Percentiles rank a stretch among this genome's conserved stretches.
phyloP scores from a whole-genome alignment of 2,797 vertebrate species.

The Arremon brunneinucha region DNA sequence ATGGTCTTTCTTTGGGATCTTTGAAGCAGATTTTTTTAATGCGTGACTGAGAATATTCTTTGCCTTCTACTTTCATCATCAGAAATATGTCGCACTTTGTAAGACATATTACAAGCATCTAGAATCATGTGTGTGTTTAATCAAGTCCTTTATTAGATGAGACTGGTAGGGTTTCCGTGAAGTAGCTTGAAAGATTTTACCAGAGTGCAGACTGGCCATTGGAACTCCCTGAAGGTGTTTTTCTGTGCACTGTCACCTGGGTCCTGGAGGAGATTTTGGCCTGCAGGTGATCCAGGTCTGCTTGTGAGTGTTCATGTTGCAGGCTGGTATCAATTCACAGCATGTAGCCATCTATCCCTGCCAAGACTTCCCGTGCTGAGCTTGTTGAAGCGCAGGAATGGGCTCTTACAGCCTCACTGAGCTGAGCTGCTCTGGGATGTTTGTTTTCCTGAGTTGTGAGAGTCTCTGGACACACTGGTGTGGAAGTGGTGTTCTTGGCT shows the following conservation, averaged over 20 bases:
- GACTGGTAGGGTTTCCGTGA: neutral
- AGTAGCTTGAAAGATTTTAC: neutral
- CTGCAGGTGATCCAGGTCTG: neutral
- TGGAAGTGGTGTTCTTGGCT: neutral
- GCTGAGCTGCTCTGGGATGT: neutral
- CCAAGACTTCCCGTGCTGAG: neutral
- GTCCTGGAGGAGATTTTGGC: neutral
- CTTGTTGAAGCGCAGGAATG: neutral
- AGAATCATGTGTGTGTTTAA: neutral
- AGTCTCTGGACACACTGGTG: neutral
- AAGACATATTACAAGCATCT: neutral
- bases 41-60: neutral
- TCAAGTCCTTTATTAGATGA: neutral
- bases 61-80: neutral
- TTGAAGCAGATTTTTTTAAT: neutral
- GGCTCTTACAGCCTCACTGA: neutral
- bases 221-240: neutral
- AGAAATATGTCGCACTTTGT: neutral
- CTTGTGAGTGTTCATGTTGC: neutral
- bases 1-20: neutral
- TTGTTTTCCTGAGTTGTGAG: neutral
- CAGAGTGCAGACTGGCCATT: neutral
- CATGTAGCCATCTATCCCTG: neutral
- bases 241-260: neutral
- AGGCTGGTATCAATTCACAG: neutral